Conservation (phyloP, 2,888 invertebrate species). For the Allygus modestus region DNA sequence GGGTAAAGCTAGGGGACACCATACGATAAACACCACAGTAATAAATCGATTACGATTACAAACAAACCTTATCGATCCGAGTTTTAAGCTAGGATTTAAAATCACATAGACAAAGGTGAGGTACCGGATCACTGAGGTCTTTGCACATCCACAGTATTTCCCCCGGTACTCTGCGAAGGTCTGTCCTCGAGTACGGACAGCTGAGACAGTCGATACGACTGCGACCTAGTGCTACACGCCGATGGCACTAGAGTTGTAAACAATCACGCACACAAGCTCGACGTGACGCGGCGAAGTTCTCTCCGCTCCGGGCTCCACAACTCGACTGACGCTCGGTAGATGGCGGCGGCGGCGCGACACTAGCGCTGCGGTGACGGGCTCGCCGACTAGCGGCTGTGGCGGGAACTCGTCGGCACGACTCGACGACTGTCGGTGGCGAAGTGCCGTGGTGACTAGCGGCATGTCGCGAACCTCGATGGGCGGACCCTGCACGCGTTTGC, state of each 20-base stretch:
- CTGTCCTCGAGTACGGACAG: background rate
- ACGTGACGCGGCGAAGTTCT: background rate
- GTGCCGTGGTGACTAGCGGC: slow-evolving; percentile 4
- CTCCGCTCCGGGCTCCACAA: slow-evolving; percentile 29
- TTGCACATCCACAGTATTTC: background rate
- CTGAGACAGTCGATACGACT: background rate
- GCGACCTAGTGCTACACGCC: background rate
- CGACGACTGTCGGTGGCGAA: background rate
- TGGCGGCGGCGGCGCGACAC: slow-evolving; percentile 32
- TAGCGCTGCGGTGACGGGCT: slow-evolving; percentile 33
- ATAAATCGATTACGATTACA: background rate
- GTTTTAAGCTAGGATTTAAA: background rate
- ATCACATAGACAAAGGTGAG: background rate
- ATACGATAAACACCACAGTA: slow-evolving; percentile 4
- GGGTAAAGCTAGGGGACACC: background rate
- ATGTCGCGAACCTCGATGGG: slow-evolving; percentile 18
- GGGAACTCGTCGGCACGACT: background rate
- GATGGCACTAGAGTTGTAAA: slow-evolving; percentile 38
- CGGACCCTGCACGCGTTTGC: slow-evolving; percentile 45
- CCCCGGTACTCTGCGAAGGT: background rate
- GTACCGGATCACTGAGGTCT: background rate
- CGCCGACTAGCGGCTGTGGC: background rate
- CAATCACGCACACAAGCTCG: background rate
- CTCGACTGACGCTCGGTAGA: slow-evolving; percentile 36
- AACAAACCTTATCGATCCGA: background rate